phyloP scores from a whole-genome alignment of 2,888 invertebrate species.

The Acrobasis consociella region DNA sequence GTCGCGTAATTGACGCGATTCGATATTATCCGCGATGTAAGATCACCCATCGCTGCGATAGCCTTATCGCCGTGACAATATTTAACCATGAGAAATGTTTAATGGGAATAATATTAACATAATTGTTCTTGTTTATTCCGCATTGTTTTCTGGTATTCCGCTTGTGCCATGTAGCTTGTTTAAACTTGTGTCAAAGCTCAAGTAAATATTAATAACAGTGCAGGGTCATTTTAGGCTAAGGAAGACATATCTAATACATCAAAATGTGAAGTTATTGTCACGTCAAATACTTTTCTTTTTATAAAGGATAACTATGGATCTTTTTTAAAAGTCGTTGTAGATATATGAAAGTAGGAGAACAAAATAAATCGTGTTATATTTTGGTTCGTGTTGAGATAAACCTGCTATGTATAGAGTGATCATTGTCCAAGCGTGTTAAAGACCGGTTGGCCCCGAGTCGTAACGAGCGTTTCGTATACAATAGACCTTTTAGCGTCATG shows the following conservation, averaged over 20 bases:
- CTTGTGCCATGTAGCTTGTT: background rate
- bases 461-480: constrained; percentile 81
- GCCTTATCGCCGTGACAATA: constrained; percentile 71
- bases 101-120: constrained; percentile 68
- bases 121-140: constrained; percentile 54
- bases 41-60: constrained; percentile 73
- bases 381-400: constrained; percentile 53
- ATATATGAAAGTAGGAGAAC: no score
- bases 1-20: constrained; percentile 78
- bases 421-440: constrained; percentile 79
- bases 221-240: no score
- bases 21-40: constrained; percentile 75
- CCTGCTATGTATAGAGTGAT: constrained; percentile 76
- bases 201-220: no score
- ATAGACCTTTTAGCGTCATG: constrained; percentile 82
- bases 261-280: no score
- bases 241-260: no score
- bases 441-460: constrained; percentile 71
- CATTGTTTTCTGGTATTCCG: constrained; percentile 15
- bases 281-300: no score
- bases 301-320: no score
- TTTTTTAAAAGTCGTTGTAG: no score
- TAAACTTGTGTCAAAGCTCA: background rate
- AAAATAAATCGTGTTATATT: constrained; percentile 28
- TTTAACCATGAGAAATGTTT: constrained; percentile 65